Conservation (phyloP, 1,140 invertebrate species). For the Eumeta japonica region DNA sequence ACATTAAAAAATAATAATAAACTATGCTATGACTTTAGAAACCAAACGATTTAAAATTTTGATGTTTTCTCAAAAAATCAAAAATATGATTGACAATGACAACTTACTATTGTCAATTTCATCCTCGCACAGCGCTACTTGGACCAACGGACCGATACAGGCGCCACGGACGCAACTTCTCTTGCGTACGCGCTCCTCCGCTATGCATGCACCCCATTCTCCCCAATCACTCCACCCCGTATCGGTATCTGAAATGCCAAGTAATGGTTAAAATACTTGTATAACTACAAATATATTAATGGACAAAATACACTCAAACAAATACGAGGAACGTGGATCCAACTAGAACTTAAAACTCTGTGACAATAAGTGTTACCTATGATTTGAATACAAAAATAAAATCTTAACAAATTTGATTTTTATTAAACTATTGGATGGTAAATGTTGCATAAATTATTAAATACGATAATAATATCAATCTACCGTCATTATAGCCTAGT, state of each 20-base stretch:
- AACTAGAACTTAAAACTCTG: no score
- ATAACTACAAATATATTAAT: conserved; percentile 42
- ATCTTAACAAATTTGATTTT: no score
- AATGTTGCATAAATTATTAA: no score
- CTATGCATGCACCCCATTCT: conserved; percentile 68
- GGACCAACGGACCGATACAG: conserved; percentile 65
- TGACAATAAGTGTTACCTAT: no score
- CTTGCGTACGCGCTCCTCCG: conserved; percentile 64
- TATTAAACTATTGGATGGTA: no score
- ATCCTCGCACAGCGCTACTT: conserved; percentile 65
- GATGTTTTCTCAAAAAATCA: not conserved
- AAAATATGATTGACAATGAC: not conserved
- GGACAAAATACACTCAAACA: not conserved
- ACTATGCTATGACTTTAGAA: not conserved
- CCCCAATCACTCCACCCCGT: conserved; percentile 66
- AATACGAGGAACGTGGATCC: conserved; percentile 4
- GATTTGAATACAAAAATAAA: no score
- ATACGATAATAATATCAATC: no score
- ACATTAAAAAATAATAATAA: not conserved
- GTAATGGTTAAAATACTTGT: conserved; percentile 46
- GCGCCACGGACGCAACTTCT: conserved; percentile 59
- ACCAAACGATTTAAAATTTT: not conserved
- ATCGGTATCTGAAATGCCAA: conserved; percentile 33
- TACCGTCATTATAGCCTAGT: no score
- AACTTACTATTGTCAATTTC: conserved; percentile 55